Evolutionary conservation across 2,888 invertebrate genomes (phyloP), one percentile per base, ranked within the genome.

Genomic region (Caenorhabditis japonica): DNA sequence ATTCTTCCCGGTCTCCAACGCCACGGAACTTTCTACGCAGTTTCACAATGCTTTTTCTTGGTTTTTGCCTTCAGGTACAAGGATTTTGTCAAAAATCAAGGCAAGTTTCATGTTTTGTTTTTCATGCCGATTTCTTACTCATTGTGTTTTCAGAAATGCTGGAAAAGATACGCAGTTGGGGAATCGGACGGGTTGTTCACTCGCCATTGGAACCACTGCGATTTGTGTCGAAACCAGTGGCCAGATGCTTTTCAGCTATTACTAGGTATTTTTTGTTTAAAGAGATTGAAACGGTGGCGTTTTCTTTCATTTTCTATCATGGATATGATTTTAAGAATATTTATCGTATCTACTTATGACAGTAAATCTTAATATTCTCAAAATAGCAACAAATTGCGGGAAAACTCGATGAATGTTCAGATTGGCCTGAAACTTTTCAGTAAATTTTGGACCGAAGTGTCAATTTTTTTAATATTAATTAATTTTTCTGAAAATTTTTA

Each of bases 41-140:
- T 94, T 3, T 95, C 95, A 82, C 96, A 97, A 88, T 92, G 94
- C 0, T 90, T 96, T 44, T 96, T 97, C 89, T 95, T 97, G 88
- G 90, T 95, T 15, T 92, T 97, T 71, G 93, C 94, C 0, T 96
- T 95, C 88, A 92, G 94, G 71, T 93, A 94, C 88, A 92, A 92
- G 82, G 93, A 95, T 86, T 90, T 97, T 81, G 92, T 94, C 43
- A 91, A 90, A 62, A 69, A 72, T 27, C 72, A 74, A 52, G 70
- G 83, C 80, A 25, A 25, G 10, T 15, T n/a, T n/a, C n/a, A n/a
- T n/a, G n/a, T n/a, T n/a, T n/a, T n/a, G n/a, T n/a, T n/a, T n/a
- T n/a, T n/a, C n/a, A n/a, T n/a, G n/a, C n/a, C n/a, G n/a, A n/a
- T n/a, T n/a, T n/a, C n/a, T n/a, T n/a, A n/a, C n/a, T n/a, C n/a